These are phyloP conservation scores for Pimephales promelas DNA, from an alignment of 2,113 vertebrate species.

Conservation along the genomic window DNA sequence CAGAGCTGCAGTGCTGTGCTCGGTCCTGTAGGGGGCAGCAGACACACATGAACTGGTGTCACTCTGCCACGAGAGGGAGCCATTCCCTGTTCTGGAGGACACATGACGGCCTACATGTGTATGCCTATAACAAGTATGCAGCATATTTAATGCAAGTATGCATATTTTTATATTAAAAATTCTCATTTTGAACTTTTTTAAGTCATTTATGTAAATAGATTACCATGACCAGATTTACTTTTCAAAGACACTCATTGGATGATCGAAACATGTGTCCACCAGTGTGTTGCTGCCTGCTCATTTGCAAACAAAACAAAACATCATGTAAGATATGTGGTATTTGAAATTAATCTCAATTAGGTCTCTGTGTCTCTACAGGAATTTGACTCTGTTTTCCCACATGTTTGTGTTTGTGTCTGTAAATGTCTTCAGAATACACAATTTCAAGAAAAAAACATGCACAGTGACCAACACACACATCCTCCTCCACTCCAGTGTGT, in stretches of 20 bases:
- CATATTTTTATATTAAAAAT: too few species aligned
- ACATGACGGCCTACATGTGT: background rate
- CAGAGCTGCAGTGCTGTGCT: background rate
- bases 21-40: background rate
- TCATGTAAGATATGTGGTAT: background rate
- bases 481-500: background rate
- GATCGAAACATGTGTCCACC: too few species aligned
- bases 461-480: background rate
- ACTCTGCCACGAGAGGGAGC: too few species aligned
- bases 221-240: background rate
- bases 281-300: background rate
- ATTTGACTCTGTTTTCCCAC: too few species aligned
- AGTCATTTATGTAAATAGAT: background rate
- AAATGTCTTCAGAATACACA: background rate
- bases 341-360: background rate
- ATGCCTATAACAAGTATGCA: too few species aligned
- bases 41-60: background rate
- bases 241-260: too few species aligned
- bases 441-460: background rate
- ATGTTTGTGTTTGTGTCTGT: background rate
- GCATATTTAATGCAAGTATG: too few species aligned
- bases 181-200: background rate
- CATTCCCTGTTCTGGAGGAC: background rate
- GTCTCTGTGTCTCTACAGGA: background rate
- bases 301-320: background rate